Conservation (phyloP, 2,113 vertebrate species). For the Guaruba guarouba region DNA sequence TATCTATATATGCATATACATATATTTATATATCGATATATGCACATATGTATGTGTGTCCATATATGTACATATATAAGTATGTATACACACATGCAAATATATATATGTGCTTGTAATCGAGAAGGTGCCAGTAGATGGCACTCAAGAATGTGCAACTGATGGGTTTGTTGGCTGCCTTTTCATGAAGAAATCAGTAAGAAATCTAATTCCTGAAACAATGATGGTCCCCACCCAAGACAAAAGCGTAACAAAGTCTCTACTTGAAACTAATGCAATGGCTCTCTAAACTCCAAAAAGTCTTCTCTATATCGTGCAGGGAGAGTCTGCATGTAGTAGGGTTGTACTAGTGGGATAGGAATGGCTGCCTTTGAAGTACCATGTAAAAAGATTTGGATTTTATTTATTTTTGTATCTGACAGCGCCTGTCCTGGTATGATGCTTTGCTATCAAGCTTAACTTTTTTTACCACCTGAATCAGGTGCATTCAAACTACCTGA, state of each 20-base stretch:
- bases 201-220: background rate
- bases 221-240: background rate
- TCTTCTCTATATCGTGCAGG: background rate
- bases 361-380: background rate
- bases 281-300: background rate
- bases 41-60: background rate
- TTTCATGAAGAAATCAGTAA: background rate
- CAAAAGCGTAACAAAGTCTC: background rate
- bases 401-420: background rate
- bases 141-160: constrained; percentile 35
- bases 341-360: background rate
- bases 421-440: background rate
- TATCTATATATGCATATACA: background rate
- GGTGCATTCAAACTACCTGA: background rate
- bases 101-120: background rate
- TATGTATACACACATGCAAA: background rate
- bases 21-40: background rate
- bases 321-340: background rate
- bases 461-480: background rate
- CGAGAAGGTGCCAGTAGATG: constrained; percentile 49
- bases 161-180: background rate
- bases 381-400: background rate
- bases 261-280: background rate
- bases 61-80: background rate
- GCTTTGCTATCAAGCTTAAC: background rate